A percentile compares a stretch with the other conserved stretches of the same genome.
Conservation (phyloP, 2,113 vertebrate genomes). For the Passer montanus region DNA sequence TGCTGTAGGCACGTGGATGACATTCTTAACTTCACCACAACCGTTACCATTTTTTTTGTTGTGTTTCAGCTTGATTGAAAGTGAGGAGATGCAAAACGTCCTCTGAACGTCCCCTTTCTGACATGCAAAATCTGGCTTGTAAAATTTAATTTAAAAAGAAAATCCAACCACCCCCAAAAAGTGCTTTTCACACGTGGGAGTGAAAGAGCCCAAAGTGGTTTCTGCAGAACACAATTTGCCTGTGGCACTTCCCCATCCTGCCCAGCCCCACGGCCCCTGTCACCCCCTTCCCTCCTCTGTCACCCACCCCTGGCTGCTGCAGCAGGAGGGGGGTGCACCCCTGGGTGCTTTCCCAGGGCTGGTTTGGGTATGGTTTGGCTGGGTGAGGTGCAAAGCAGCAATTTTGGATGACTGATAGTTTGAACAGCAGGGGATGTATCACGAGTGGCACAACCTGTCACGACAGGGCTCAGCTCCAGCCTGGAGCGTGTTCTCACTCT, state of each 20-base stretch:
- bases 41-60: neutral
- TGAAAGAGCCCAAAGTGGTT: neutral
- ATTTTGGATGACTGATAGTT: neutral
- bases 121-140: neutral
- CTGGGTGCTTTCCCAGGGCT: neutral
- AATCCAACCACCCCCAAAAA: neutral
- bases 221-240: constrained; percentile 34
- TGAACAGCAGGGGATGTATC: neutral
- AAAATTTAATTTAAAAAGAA: neutral
- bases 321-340: neutral
- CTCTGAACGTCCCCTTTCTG: neutral
- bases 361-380: neutral
- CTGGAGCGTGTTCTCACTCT: neutral
- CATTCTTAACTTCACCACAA: neutral
- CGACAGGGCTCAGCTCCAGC: neutral
- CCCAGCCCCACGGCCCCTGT: neutral
- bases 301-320: neutral
- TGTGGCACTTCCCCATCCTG: neutral
- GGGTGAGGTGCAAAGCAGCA: neutral
- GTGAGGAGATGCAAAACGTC: neutral
- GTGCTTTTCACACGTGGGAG: neutral
- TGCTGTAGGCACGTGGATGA: neutral
- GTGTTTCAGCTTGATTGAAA: neutral
- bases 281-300: neutral
- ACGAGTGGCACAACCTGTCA: rapidly evolving